Base-by-base conservation (phyloP, 2,888 invertebrate species). In the Pheosia gnoma region DNA sequence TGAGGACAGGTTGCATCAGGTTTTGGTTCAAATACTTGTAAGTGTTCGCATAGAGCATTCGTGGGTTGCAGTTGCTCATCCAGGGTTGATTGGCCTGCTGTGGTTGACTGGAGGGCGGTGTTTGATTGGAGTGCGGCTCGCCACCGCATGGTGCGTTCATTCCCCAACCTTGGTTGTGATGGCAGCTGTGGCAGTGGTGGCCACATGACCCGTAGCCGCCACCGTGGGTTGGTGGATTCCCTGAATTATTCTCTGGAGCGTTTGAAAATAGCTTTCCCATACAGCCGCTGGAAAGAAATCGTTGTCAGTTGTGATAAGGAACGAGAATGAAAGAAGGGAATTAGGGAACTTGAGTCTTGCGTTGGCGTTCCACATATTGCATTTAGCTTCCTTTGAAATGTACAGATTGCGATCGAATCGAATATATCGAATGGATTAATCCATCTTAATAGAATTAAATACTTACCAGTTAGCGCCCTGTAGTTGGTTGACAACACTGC, bases 401-500 rank as follows among this genome's bases (percentile, higher is more conserved):
- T n/a, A n/a, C n/a, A n/a, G n/a, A n/a, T n/a, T n/a, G n/a, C n/a
- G n/a, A n/a, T n/a, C n/a, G 0, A 25, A 25, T 25, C 25, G 25
- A 25, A 25, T 25, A 25, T 1, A 25, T 25, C 25, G 25, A 25
- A 25, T 25, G 25, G 25, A 25, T 25, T 1, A n/a, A n/a, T n/a
- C n/a, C n/a, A 25, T 25, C 25, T 0, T 25, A 5, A 11, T 47
- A 47, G n/a, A 9, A 41, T 41, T 41, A 41, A 41, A 8, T 41
- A 41, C 41, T 3, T 76, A 93, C 93, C 93, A 93, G 71, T 93
- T 91, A 49, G 90, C 91, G 72, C 86, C 91, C 62, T 93, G 86
- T 41, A 93, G 79, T 76, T 93, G 91, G 77, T 87, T 91, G 72
- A 93, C 84, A 49, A 93, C 91, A 78, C 83, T 92, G n/a, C 91